Percentiles rank a stretch among this genome's conserved stretches.
Conservation (phyloP, 2,888 invertebrate genomes). For the Clanis bilineata region DNA sequence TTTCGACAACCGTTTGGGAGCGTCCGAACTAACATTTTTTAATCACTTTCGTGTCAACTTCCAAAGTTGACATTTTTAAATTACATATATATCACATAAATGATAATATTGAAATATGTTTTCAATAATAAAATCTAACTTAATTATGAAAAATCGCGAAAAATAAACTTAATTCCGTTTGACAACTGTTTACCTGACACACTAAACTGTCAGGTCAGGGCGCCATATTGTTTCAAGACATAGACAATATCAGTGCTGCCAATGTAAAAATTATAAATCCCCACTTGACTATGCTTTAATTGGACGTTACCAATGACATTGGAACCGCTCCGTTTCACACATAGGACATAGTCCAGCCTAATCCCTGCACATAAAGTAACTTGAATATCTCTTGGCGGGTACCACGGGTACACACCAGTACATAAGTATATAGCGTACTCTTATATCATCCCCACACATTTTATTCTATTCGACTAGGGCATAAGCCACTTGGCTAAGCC, state of each 20-base stretch:
- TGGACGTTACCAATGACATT: no score
- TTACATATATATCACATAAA: background rate
- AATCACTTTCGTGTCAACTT: slow-evolving; percentile 14
- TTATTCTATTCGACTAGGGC: no score
- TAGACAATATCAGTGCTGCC: background rate
- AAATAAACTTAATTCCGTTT: slow-evolving; percentile 27
- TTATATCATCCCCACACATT: no score
- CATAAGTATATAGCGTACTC: no score
- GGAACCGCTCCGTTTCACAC: no score
- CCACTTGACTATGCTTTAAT: no score
- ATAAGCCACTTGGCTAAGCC: no score
- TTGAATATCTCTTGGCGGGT: no score
- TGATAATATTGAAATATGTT: background rate
- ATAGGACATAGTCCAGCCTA: no score
- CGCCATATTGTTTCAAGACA: slow-evolving; percentile 42
- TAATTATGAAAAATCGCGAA: background rate
- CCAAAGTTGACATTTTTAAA: background rate
- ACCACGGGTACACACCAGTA: no score
- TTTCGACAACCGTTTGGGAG: slow-evolving; percentile 52
- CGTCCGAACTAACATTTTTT: slow-evolving; percentile 68
- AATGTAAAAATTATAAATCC: no score
- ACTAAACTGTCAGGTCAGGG: slow-evolving; percentile 49
- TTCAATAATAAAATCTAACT: background rate
- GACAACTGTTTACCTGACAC: slow-evolving; percentile 58
- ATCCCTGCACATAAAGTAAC: no score